Percentiles rank a stretch among this genome's conserved stretches.
phyloP scores from a whole-genome alignment of 2,797 vertebrate species.

The Hoplostethus atlanticus region DNA sequence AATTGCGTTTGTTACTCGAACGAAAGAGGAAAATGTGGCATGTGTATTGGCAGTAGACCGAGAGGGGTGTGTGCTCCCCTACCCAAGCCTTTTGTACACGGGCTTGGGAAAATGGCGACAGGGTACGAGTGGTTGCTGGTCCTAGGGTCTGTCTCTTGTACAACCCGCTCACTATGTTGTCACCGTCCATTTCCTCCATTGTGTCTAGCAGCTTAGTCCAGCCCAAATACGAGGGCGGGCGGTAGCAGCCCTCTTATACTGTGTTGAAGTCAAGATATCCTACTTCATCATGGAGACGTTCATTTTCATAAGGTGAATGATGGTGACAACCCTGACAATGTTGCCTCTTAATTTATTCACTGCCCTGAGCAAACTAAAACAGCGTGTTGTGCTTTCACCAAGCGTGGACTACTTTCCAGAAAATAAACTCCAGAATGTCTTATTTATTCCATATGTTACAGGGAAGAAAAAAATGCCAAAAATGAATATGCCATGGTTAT shows the following conservation, averaged over 20 bases:
- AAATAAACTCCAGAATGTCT: background rate
- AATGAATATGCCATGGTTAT: no score
- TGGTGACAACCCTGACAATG: conserved; percentile 14
- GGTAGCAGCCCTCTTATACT: background rate
- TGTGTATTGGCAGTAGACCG: conserved; percentile 18
- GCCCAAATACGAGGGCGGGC: conserved; percentile 36
- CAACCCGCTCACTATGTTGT: conserved; percentile 78
- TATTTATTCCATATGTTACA: no score
- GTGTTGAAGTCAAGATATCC: conserved; percentile 30
- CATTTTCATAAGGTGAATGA: conserved; percentile 15
- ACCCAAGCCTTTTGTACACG: conserved; percentile 66
- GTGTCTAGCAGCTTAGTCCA: background rate
- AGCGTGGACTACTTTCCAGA: background rate
- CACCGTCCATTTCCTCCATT: conserved; percentile 77
- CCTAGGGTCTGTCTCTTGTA: conserved; percentile 81
- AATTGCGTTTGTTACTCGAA: background rate
- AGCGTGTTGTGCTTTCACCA: background rate
- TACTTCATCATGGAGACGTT: conserved; percentile 17
- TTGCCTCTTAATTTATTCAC: background rate
- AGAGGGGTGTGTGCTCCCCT: conserved; percentile 61
- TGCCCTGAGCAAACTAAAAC: background rate
- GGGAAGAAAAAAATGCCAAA: no score
- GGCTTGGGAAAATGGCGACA: conserved; percentile 86
- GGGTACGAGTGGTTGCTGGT: conserved; percentile 83
- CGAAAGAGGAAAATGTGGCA: background rate